These are phyloP conservation scores for Onychostruthus taczanowskii DNA, from an alignment of 2,113 vertebrate genomes.

Conservation along the genomic window DNA sequence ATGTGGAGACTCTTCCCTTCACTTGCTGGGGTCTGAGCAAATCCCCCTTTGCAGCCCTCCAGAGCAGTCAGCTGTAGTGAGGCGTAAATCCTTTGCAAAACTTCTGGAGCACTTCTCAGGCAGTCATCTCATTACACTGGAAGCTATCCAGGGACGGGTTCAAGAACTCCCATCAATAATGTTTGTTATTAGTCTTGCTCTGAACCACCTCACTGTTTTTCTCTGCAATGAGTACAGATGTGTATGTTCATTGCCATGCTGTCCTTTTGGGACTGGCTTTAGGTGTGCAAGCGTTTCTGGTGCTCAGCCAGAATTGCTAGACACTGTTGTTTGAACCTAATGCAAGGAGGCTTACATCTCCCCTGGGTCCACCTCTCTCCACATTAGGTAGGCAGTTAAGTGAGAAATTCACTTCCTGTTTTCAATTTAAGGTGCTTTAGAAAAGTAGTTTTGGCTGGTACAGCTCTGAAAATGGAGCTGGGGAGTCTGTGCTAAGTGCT, in stretches of 20 bases:
- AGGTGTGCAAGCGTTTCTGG: background rate
- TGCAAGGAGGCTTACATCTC: background rate
- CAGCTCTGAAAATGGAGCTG: background rate
- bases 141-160: background rate
- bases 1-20: background rate
- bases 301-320: background rate
- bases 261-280: background rate
- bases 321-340: background rate
- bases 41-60: background rate
- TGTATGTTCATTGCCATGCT: background rate
- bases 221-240: fast-evolving
- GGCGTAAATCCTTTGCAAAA: background rate
- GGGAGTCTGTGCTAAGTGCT: background rate
- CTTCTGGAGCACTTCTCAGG: background rate
- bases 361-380: background rate
- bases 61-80: background rate
- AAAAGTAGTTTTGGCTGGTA: background rate
- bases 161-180: background rate
- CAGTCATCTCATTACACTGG: background rate
- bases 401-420: conserved; percentile 18
- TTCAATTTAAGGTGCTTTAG: background rate
- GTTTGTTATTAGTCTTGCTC: background rate
- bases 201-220: fast-evolving
- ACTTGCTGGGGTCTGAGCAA: background rate
- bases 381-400: background rate